These are phyloP conservation scores for Lagorchestes hirsutus DNA, from an alignment of 2,797 vertebrate species.

Conservation along the genomic window DNA sequence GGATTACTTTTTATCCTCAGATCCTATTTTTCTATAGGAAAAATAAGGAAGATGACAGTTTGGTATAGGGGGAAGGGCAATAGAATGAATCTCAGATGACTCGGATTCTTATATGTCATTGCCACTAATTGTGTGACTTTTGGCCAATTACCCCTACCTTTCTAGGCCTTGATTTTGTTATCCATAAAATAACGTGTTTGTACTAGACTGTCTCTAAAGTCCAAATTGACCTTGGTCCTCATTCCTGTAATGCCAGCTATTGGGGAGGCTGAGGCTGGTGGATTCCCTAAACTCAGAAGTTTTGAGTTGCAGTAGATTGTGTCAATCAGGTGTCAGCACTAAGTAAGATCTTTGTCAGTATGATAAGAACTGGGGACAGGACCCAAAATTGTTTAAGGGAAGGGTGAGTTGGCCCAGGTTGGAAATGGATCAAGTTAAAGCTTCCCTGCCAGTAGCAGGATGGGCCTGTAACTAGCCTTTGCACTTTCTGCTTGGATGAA, in stretches of 20 bases:
- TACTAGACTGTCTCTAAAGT: background rate
- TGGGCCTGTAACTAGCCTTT: background rate
- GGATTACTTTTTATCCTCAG: conserved; percentile 30
- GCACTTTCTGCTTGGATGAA: background rate
- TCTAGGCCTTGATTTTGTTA: background rate
- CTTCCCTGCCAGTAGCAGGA: background rate
- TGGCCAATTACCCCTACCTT: background rate
- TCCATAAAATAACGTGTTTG: background rate
- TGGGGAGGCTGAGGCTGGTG: background rate
- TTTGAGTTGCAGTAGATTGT: background rate
- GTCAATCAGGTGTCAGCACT: background rate
- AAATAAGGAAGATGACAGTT: conserved; percentile 17
- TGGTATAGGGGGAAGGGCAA: background rate
- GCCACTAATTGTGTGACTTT: background rate
- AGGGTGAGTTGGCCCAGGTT: background rate
- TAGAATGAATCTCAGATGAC: background rate
- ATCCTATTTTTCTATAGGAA: conserved; percentile 22
- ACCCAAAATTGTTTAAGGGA: background rate
- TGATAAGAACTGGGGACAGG: background rate
- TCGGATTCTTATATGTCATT: background rate
- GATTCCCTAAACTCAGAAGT: background rate
- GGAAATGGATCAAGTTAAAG: background rate
- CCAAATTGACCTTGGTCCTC: background rate
- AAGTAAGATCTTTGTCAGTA: background rate
- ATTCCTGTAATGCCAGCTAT: background rate